Evolutionary conservation across 2,797 vertebrate species (phyloP).

Genomic region (Siniperca obscura): DNA sequence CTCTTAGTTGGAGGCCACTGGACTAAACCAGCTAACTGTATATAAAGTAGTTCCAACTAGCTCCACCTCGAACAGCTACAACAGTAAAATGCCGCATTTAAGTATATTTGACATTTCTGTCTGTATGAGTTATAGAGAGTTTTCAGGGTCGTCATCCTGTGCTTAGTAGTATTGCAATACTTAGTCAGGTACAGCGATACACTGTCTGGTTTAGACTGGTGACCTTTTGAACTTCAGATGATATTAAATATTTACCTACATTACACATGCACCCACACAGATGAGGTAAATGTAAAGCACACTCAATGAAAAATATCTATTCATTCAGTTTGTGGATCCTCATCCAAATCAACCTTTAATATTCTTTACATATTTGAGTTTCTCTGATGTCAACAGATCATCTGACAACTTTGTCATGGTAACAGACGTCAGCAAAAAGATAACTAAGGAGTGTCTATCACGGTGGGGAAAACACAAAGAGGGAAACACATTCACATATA

Average conservation of each 20-base stretch:
- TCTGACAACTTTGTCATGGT: neutral
- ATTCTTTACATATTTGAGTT: neutral
- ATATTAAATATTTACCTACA: neutral
- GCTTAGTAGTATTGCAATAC: neutral
- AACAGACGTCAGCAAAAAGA: neutral
- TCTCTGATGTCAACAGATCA: neutral
- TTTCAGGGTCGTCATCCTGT: neutral
- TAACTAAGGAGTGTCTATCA: neutral
- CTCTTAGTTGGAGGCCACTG: neutral
- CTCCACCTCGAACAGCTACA: neutral
- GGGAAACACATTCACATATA: neutral
- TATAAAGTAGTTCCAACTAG: neutral
- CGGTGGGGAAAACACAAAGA: too few relatives aligned
- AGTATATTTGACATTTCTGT: neutral
- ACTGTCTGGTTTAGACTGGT: neutral
- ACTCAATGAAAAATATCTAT: neutral
- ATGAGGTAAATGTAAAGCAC: neutral
- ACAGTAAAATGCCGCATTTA: neutral
- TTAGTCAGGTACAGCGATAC: neutral
- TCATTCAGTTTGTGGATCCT: too few relatives aligned
- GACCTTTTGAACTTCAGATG: neutral
- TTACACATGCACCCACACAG: neutral
- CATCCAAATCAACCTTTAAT: neutral
- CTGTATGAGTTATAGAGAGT: neutral
- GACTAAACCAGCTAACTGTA: neutral